Percentiles rank a stretch among this genome's conserved stretches.
Evolutionary conservation across 1,140 invertebrate species (phyloP).

Genomic region (Panulirus ornatus): DNA sequence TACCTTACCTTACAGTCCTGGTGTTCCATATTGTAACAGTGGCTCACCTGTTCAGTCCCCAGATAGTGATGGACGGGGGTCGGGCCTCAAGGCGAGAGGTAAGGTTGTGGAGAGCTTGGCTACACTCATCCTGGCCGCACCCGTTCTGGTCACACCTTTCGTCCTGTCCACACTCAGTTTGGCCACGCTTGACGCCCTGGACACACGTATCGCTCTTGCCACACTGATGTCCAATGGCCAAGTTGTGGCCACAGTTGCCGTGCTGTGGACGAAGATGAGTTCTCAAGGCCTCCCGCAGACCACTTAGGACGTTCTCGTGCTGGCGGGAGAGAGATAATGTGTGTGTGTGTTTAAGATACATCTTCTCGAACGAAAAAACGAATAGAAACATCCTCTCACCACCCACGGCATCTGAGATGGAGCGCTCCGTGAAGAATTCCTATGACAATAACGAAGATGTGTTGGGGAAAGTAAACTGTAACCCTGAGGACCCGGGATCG

Average conservation of each 20-base stretch:
- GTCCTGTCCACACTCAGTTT: background rate
- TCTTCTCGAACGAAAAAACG: too few species aligned
- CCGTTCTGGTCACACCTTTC: background rate
- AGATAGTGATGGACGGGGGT: background rate
- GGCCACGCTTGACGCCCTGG: background rate
- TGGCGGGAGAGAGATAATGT: background rate
- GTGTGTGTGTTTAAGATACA: too few species aligned
- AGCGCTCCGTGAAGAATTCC: too few species aligned
- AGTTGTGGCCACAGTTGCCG: background rate
- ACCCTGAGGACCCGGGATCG: too few species aligned
- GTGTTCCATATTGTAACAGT: too few species aligned
- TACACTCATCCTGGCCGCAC: background rate
- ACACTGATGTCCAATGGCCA: background rate
- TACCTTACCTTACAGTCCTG: too few species aligned
- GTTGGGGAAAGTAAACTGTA: too few species aligned
- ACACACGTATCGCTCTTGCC: background rate
- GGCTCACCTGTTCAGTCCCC: constrained; percentile 18
- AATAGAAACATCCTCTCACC: too few species aligned
- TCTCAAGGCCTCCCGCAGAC: background rate
- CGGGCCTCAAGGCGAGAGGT: constrained; percentile 15
- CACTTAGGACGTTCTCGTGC: background rate
- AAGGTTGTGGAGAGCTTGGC: background rate
- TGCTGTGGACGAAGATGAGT: too few species aligned
- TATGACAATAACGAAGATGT: too few species aligned
- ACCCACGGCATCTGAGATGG: too few species aligned